Conservation (phyloP, 2,888 invertebrate species). For the Scaptomyza polygonia region DNA sequence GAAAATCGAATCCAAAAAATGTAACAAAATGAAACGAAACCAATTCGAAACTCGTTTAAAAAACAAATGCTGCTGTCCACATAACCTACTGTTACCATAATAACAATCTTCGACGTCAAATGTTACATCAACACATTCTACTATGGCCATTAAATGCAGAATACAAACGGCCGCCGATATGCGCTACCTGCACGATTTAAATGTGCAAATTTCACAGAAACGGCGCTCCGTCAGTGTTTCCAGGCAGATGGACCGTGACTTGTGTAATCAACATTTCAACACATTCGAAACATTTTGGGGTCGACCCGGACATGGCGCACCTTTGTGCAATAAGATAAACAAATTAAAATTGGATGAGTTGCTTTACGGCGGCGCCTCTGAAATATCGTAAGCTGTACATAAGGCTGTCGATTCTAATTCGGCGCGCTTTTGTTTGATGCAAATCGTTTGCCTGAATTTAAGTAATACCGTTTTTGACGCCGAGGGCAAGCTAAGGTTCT, state of each 20-base stretch:
- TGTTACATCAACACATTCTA: constrained; percentile 25
- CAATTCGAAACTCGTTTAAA: constrained; percentile 17
- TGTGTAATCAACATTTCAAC: constrained; percentile 89
- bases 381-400: constrained; percentile 60
- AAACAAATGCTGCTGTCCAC: constrained; percentile 11
- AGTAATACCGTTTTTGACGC: constrained; percentile 23
- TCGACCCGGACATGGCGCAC: constrained; percentile 88
- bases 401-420: constrained; percentile 29
- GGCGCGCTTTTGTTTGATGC: constrained; percentile 59
- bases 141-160: constrained; percentile 42
- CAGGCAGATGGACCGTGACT: constrained; percentile 86
- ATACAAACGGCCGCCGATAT: constrained; percentile 80
- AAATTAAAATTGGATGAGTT: constrained; percentile 84
- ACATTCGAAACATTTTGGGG: constrained; percentile 93
- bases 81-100: background rate
- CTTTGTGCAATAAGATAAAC: constrained; percentile 72
- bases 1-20: constrained; percentile 37
- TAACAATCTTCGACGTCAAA: constrained; percentile 26
- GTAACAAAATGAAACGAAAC: constrained; percentile 17
- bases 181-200: constrained; percentile 85
- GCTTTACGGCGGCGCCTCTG: constrained; percentile 83
- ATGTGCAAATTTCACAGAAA: constrained; percentile 86
- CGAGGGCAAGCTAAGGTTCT: constrained; percentile 20
- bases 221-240: constrained; percentile 82
- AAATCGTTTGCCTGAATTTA: constrained; percentile 56